Evolutionary conservation across 2,797 vertebrate species (phyloP).

Genomic region (Arctocebus calabarensis): DNA sequence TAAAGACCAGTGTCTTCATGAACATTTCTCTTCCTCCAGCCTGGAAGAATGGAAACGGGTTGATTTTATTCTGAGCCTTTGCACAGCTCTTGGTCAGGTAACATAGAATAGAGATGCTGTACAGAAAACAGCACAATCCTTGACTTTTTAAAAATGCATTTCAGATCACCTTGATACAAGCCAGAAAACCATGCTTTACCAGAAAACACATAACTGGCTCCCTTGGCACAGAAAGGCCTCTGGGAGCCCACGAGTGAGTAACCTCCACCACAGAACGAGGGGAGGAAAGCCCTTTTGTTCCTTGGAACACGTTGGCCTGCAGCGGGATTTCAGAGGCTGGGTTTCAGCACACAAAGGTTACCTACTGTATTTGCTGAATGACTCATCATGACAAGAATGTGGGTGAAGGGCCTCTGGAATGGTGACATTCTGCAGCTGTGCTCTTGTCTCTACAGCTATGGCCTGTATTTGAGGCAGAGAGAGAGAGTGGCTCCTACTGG

Average conservation of each 20-base stretch:
- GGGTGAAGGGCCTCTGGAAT: slow-evolving; percentile 25
- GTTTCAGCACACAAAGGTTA: slow-evolving; percentile 59
- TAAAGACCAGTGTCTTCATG: not conserved
- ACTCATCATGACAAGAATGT: slow-evolving; percentile 80
- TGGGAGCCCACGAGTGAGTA: slow-evolving; percentile 3
- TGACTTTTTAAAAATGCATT: slow-evolving; percentile 35
- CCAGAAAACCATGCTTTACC: slow-evolving; percentile 59
- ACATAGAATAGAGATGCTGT: not conserved
- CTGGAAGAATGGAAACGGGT: not conserved
- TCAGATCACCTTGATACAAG: not conserved
- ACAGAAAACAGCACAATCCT: not conserved
- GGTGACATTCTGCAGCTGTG: slow-evolving; percentile 79
- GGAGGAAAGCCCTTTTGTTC: not conserved
- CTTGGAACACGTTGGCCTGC: slow-evolving; percentile 18
- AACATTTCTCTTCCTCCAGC: not conserved
- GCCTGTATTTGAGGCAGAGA: slow-evolving; percentile 63
- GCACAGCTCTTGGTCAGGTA: not conserved
- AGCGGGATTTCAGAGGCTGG: slow-evolving; percentile 69
- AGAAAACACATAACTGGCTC: slow-evolving; percentile 61
- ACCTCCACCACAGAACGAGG: not conserved
- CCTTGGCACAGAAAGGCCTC: slow-evolving; percentile 58
- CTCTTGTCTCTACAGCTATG: slow-evolving; percentile 61
- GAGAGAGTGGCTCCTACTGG: slow-evolving; percentile 68
- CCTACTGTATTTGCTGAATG: slow-evolving; percentile 77
- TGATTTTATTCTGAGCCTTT: slow-evolving; percentile 33